Evolutionary conservation across 1,140 invertebrate genomes (phyloP), one percentile per base, ranked within the genome.

Genomic region (Gonioctena quinquepunctata): DNA sequence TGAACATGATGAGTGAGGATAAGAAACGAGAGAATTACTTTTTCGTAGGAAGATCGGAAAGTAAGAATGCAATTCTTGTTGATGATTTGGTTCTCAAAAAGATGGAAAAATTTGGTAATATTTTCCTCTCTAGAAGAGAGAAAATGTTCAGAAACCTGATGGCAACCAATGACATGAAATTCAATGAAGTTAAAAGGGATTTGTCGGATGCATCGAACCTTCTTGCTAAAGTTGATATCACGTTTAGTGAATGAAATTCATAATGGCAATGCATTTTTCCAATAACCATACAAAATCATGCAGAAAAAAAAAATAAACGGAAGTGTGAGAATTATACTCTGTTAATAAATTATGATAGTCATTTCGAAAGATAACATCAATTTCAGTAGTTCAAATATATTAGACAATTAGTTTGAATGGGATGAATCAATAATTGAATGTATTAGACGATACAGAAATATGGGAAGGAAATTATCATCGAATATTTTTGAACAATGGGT

Each of bases 61-160:
- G 49, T 26, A 16, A 16, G 6, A 52, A 42, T 4, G 22, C n/a
- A 21, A 66, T 0, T 2, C 16, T 66, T 5, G 23, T 66, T 0
- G 63, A 66, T 27, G 63, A 66, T 66, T 25, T 18, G 33, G 26
- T 25, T 4, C 26, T 66, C 16, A 6, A 25, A 6, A 66, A 54
- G 50, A 66, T 66, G 63, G 23, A 52, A 54, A 54, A 27, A 6
- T 26, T 54, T 13, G 23, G 25, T 13, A 23, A 3, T 16, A 8
- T 21, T 0, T 18, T 54, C 18, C 18, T 54, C 5, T 21, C 18
- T 18, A 54, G 19, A 5, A 8, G 13, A 23, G 19, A 54, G 7
- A 2, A 2, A 5, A 6, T 61, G 4, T 61, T 27, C n/a, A 13
- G n/a, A 26, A 21, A 27, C 0, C 11, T 61, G n/a, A 6, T 61